Evolutionary conservation across 2,888 invertebrate species (phyloP), one percentile per base, ranked within the genome.

Genomic region (Drosophila eohydei): DNA sequence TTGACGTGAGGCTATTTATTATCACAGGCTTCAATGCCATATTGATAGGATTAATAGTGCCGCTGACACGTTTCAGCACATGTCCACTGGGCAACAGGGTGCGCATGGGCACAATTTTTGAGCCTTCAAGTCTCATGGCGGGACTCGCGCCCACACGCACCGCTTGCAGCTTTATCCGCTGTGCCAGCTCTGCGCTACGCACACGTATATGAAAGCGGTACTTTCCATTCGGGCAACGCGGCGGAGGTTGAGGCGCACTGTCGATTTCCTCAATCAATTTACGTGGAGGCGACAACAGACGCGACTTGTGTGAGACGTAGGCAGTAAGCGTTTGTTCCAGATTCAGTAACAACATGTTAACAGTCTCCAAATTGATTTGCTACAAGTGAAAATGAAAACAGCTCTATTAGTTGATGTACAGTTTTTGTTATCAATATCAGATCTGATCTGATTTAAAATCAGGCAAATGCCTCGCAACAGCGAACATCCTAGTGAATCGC

Each of bases 231-330:
- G 96, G 95, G 89, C 95, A 95, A 57, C 94, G 93, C 14, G 96
- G 95, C 50, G 95, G 94, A 50, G 94, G 93, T 58, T 94, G 94
- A 14, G 95, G 94, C 54, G 94, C 92, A 56, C 91, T 93, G 88
- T 95, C 95, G 68, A 95, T 94, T 91, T 96, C 95, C 90, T 96
- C 95, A 70, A 97, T 96, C 14, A 96, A 93, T 92, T 94, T 94
- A 83, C 95, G 93, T 44, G 96, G 95, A 12, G 96, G 95, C 90
- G 96, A 95, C 76, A 96, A 94, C 88, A 95, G 95, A 62, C 95
- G 95, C 62, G 96, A 95, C 90, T 97, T 95, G 92, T 97, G 97
- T 59, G 96, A 97, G 79, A 95, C 96, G 93, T 97, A 98, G 26
- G 98, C 97, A 66, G 96, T 95, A 75, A 96, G 93, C 79, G 95